Evolutionary conservation across 2,888 invertebrate genomes (phyloP).

Genomic region (Agrypnus murinus): DNA sequence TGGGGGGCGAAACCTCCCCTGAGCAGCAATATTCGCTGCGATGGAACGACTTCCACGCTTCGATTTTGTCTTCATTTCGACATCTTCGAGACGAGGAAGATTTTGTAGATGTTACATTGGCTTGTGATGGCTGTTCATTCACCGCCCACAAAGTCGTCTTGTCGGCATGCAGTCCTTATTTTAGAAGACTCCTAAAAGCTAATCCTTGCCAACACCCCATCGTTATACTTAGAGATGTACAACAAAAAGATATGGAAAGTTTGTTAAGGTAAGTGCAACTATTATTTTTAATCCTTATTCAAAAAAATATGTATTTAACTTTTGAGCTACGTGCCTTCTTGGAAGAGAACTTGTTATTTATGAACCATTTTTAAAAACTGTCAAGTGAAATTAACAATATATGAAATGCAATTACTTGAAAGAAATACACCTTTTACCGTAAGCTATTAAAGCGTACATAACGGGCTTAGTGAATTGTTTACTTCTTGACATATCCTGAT

Average conservation of each 20-base stretch:
- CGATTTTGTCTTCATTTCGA: slow-evolving; percentile 92
- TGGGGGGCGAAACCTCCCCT: slow-evolving; percentile 76
- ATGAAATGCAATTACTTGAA: too few species aligned
- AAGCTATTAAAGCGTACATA: too few species aligned
- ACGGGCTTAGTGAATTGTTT: too few species aligned
- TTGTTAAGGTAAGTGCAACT: slow-evolving; percentile 79
- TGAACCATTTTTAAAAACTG: too few species aligned
- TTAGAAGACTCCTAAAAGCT: slow-evolving; percentile 89
- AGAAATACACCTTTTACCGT: too few species aligned
- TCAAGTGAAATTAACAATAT: too few species aligned
- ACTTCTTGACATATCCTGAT: too few species aligned
- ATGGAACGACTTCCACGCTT: slow-evolving; percentile 96
- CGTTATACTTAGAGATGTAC: slow-evolving; percentile 89
- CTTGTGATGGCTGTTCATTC: slow-evolving; percentile 92
- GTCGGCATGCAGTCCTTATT: slow-evolving; percentile 95
- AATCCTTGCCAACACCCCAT: slow-evolving; percentile 95
- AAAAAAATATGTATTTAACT: neutral
- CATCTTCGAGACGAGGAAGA: slow-evolving; percentile 92
- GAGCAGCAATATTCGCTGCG: slow-evolving; percentile 94
- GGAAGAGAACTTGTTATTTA: too few species aligned
- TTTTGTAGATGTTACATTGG: slow-evolving; percentile 94
- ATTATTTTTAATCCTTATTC: slow-evolving; percentile 7
- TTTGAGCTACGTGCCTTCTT: too few species aligned
- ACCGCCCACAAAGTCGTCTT: slow-evolving; percentile 93
- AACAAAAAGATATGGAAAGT: slow-evolving; percentile 90